phyloP scores from a whole-genome alignment of 2,888 invertebrate species.

The Spisula subtruncata region DNA sequence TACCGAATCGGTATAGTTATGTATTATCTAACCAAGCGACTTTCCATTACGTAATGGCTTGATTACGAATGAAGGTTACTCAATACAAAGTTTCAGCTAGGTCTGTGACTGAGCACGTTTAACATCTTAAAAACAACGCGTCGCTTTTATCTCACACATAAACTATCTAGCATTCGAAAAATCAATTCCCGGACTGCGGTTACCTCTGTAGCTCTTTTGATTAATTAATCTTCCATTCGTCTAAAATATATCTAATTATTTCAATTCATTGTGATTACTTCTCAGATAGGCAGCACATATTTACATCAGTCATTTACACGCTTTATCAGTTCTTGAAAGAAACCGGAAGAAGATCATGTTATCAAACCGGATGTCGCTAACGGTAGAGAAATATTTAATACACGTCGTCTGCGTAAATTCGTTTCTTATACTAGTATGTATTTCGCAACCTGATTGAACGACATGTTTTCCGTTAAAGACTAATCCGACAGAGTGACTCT shows the following conservation, averaged over 20 bases:
- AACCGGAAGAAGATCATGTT: neutral
- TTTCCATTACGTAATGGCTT: too few relatives aligned
- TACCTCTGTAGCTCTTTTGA: neutral
- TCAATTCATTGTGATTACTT: neutral
- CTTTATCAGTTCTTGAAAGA: neutral
- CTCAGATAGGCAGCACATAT: neutral
- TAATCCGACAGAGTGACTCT: slow-evolving; percentile 38
- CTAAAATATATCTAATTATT: neutral
- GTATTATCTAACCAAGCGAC: too few relatives aligned
- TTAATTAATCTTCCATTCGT: neutral
- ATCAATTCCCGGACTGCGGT: neutral
- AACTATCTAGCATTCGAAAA: neutral
- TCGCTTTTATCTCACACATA: neutral
- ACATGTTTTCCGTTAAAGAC: slow-evolving; percentile 23
- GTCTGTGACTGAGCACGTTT: too few relatives aligned
- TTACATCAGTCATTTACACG: neutral
- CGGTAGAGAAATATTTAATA: neutral
- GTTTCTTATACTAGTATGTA: too few relatives aligned
- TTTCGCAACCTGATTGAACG: neutral
- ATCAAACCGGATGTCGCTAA: slow-evolving; percentile 14
- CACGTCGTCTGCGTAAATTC: too few relatives aligned
- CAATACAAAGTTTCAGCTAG: too few relatives aligned
- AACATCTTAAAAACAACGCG: neutral
- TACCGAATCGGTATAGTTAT: too few relatives aligned
- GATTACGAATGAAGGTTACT: too few relatives aligned